Conservation (phyloP, 2,113 vertebrate species). For the Paratilapia polleni region DNA sequence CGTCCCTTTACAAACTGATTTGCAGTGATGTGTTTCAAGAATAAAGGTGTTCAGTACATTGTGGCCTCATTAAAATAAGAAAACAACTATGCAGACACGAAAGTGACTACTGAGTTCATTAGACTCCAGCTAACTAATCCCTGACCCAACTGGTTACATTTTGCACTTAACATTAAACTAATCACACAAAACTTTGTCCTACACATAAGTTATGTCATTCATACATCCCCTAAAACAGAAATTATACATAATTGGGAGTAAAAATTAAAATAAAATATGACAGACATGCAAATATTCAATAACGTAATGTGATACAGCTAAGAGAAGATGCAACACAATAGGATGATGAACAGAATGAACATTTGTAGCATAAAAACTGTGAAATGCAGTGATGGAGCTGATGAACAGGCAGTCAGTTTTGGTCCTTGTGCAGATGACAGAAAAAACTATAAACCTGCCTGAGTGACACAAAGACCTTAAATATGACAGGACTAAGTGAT, state of each 20-base stretch:
- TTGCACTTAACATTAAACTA: constrained; percentile 37
- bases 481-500: constrained; percentile 41
- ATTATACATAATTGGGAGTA: constrained; percentile 26
- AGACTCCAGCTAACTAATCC: constrained; percentile 26
- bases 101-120: constrained; percentile 18
- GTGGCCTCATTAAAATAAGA: constrained; percentile 43
- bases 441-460: constrained; percentile 31
- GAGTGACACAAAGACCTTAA: constrained; percentile 31
- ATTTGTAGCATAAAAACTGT: constrained; percentile 37
- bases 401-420: constrained; percentile 35
- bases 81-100: constrained; percentile 7
- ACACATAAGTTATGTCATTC: constrained; percentile 53
- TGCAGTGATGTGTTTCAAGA: constrained; percentile 35
- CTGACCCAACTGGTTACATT: constrained; percentile 12
- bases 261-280: constrained; percentile 41
- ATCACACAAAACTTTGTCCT: constrained; percentile 30
- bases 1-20: constrained; percentile 37
- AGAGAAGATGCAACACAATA: constrained; percentile 21
- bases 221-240: constrained; percentile 30
- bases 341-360: constrained; percentile 26
- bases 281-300: constrained; percentile 35
- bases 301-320: constrained; percentile 27
- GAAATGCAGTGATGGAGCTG: constrained; percentile 34
- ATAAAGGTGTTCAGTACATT: constrained; percentile 64
- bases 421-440: constrained; percentile 48